Evolutionary conservation across 1,140 invertebrate species (phyloP), one percentile per base, ranked within the genome.

Genomic region (Cydia splendana): DNA sequence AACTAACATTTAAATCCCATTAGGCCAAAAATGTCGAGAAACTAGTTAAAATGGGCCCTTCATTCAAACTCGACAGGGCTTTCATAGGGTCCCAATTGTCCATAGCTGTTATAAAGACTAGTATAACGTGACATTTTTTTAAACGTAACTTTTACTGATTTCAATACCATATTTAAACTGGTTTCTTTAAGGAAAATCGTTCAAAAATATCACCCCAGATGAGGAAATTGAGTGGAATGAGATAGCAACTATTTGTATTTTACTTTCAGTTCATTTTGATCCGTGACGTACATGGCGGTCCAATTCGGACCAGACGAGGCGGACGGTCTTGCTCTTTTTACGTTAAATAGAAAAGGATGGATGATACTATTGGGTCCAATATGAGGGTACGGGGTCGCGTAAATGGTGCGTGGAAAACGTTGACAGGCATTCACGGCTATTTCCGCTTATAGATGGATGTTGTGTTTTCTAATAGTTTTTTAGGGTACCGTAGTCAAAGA

Each of bases 221-320:
- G 65, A 69, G 65, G 65, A 69, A 69, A 69, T 69, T 69, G 65
- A 69, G 65, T 69, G 65, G 65, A 69, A 69, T 69, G 65, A 69
- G 65, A 69, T 34, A 24, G 30, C 65, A 69, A 69, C 28, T 69
- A 69, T 69, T 69, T 69, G 65, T 69, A 69, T 69, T 34, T 69
- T 69, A 69, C 65, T 69, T 69, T 69, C 65, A 69, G 30, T 69
- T 38, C 65, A 69, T 69, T 69, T 69, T 34, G 65, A 38, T 69
- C 28, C 65, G 12, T 38, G 10, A 69, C 65, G 30, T 34, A 62
- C 20, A 10, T n/a, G 5, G 18, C 24, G 28, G 13, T 34, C 65
- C 65, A n/a, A 69, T 69, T 38, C 13, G 28, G 65, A 69, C 65
- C 65, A 2, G 65, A 34, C 12, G 51, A n/a, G 4, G 38, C 6